These are phyloP conservation scores for Teleiodes luculella DNA, from an alignment of 2,888 invertebrate species.

Conservation along the genomic window DNA sequence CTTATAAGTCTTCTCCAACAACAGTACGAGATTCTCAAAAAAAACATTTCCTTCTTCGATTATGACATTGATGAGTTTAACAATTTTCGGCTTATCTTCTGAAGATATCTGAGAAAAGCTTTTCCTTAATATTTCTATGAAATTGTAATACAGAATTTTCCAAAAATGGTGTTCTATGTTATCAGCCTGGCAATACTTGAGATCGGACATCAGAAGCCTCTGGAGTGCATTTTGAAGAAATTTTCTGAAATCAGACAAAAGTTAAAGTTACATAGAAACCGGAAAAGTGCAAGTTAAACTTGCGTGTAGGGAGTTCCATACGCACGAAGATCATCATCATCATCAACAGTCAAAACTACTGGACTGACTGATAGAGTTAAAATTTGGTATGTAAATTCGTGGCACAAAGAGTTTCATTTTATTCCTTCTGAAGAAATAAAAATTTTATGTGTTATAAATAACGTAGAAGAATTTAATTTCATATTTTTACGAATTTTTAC, in stretches of 20 bases:
- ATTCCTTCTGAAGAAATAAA: no score
- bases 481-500: no score
- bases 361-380: no score
- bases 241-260: conserved; percentile 58
- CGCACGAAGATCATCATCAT: no score
- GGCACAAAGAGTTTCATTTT: no score
- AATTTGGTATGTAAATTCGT: no score
- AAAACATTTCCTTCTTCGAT: conserved; percentile 89
- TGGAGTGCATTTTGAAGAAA: conserved; percentile 84
- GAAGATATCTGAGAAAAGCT: conserved; percentile 80
- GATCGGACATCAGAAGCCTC: conserved; percentile 84
- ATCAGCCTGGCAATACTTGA: conserved; percentile 91
- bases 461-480: no score
- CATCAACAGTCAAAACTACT: no score
- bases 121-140: conserved; percentile 89
- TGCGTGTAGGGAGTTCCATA: no score
- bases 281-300: no score
- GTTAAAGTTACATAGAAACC: no score
- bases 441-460: no score
- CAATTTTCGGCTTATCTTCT: conserved; percentile 81
- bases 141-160: conserved; percentile 93
- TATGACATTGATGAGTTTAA: conserved; percentile 81
- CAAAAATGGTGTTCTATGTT: conserved; percentile 94
- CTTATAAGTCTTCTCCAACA: conserved; percentile 86
- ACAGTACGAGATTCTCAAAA: conserved; percentile 85